Conservation (phyloP, 2,113 vertebrate genomes). For the Sinocyclocheilus anophthalmus region DNA sequence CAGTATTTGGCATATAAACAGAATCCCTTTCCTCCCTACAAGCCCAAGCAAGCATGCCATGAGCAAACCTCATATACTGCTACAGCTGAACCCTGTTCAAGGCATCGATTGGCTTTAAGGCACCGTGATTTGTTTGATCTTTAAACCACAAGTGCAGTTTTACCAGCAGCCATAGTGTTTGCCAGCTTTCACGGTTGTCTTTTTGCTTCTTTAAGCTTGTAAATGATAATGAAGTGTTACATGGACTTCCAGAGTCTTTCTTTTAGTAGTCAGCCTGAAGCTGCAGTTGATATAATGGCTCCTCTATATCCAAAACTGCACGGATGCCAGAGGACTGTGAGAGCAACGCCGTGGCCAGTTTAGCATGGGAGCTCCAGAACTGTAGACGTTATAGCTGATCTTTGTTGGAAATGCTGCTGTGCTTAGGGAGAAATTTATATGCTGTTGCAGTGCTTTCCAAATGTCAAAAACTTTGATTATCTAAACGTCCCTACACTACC, state of each 20-base stretch:
- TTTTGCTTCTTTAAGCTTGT: conserved; percentile 34
- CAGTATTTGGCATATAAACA: conserved; percentile 19
- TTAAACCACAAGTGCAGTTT: conserved; percentile 26
- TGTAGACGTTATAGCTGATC: not conserved
- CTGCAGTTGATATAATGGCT: conserved; percentile 45
- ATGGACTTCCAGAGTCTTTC: conserved; percentile 14
- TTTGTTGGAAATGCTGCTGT: conserved; percentile 1
- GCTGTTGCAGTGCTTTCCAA: conserved; percentile 3
- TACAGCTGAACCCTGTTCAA: not conserved
- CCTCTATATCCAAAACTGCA: conserved; percentile 25
- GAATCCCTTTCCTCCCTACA: conserved; percentile 23
- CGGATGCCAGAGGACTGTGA: conserved; percentile 26
- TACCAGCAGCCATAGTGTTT: conserved; percentile 3
- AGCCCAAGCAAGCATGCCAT: conserved; percentile 18
- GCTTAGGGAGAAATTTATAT: not conserved
- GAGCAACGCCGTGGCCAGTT: conserved; percentile 13
- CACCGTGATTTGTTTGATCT: conserved; percentile 5
- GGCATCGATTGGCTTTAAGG: conserved; percentile 33
- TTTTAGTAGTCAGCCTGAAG: conserved; percentile 39
- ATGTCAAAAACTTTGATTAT: conserved; percentile 17
- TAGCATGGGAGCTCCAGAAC: conserved; percentile 32
- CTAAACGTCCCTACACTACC: not conserved
- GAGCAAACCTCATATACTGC: conserved; percentile 4
- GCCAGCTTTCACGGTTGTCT: conserved; percentile 27
- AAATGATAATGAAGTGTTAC: conserved; percentile 37